Evolutionary conservation across 1,140 invertebrate genomes (phyloP), one percentile per base, ranked within the genome.

Genomic region (Drosophila varians): DNA sequence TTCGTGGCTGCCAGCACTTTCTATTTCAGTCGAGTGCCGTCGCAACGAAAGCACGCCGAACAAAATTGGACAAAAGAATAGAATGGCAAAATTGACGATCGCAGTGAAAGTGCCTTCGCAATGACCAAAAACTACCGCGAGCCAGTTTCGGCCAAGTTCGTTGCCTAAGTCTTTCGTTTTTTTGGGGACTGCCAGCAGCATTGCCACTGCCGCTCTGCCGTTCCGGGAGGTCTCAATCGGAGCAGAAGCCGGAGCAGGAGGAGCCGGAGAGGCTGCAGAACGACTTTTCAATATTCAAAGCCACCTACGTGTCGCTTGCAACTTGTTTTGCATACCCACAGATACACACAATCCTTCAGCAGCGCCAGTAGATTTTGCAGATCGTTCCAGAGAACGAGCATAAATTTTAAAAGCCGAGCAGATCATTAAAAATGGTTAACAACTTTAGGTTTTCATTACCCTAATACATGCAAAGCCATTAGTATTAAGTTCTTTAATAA

Each of bases 121-220:
- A 34, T 54, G 47, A 47, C 64, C 54, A 60, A 52, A 38, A 42
- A 19, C n/a, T 34, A 38, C 38, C 25, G 16, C 40, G 8, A 62
- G 47, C 26, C 7, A 23, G 21, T 34, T 42, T 56, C 28, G 46
- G 40, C 8, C 55, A 16, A 60, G 76, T 86, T 86, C 57, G 72
- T 76, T 62, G 65, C 56, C 54, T 83, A 36, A 78, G 58, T 84
- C 80, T 70, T 86, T 86, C 58, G 66, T 65, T 83, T 65, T 83
- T 78, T 66, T 26, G 16, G 45, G 62, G 46, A 25, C 60, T 49
- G 8, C 4, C 49, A 25, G 7, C 42, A 40, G 31, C 42, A 42
- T 26, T 28, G 31, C 42, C 61, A 58, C 28, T 49, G 49, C 57
- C 66, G 57, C 12, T 21, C 23, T 14, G 26, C 43, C 28, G 28